These are phyloP conservation scores for Scaptomyza montana DNA, from an alignment of 1,140 invertebrate species.

Conservation along the genomic window DNA sequence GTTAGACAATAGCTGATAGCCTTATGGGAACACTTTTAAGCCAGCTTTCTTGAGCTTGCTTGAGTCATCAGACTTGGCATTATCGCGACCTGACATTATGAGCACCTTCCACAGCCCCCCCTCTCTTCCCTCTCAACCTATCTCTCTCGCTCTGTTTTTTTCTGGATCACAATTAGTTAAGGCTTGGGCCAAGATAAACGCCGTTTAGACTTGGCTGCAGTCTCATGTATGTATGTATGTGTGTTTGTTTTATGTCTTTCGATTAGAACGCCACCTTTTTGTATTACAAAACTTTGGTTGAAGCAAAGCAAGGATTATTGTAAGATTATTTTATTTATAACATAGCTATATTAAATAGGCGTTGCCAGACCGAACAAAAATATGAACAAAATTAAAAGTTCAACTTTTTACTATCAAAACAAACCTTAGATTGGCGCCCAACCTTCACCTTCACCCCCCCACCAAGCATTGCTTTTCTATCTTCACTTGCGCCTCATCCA, in stretches of 20 bases:
- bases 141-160: neutral
- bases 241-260: constrained; percentile 1
- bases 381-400: too few relatives aligned
- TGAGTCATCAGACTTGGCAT: constrained; percentile 51
- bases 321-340: too few relatives aligned
- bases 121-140: neutral
- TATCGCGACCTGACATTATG: constrained; percentile 55
- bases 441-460: too few relatives aligned
- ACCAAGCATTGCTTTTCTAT: neutral
- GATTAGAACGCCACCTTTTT: neutral
- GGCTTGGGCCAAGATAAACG: constrained; percentile 3
- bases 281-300: too few relatives aligned
- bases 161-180: constrained; percentile 37
- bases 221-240: neutral
- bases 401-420: too few relatives aligned
- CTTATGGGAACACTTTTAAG: constrained; percentile 25
- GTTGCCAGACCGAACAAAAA: too few relatives aligned
- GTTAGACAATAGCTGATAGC: constrained; percentile 66
- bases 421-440: too few relatives aligned
- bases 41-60: constrained; percentile 27
- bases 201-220: neutral
- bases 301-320: too few relatives aligned
- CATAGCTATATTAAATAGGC: too few relatives aligned
- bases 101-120: constrained; percentile 3
- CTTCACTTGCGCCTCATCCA: constrained; percentile 3